Percentiles rank a stretch among this genome's conserved stretches.
Conservation (phyloP, 2,113 vertebrate genomes). For the Sylvicapra grimmia region DNA sequence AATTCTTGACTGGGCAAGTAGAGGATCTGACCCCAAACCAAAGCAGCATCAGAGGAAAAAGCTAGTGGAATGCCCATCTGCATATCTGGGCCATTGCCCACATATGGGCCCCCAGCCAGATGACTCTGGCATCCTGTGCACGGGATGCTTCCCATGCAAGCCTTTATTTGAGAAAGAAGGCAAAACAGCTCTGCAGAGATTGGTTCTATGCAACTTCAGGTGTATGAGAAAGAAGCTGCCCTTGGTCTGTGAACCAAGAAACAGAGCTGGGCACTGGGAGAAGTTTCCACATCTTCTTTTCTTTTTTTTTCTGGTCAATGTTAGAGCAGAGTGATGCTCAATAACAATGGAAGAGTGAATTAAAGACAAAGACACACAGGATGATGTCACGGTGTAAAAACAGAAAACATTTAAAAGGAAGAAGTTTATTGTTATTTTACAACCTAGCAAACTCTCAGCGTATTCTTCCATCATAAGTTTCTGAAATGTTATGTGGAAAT, state of each 20-base stretch:
- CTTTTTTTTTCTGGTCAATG: background rate
- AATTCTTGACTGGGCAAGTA: background rate
- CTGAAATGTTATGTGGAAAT: background rate
- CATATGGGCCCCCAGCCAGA: background rate
- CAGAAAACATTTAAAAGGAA: background rate
- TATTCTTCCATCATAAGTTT: background rate
- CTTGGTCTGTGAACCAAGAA: background rate
- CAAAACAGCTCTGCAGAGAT: background rate
- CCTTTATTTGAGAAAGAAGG: background rate
- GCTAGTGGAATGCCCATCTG: too few relatives aligned
- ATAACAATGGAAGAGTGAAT: background rate
- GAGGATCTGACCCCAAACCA: background rate
- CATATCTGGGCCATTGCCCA: background rate
- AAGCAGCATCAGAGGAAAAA: background rate
- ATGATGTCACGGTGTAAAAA: background rate
- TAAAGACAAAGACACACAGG: background rate
- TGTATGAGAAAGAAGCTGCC: background rate
- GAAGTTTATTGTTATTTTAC: background rate
- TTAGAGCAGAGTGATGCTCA: background rate
- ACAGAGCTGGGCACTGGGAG: background rate
- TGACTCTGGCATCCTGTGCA: background rate
- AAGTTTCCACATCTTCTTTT: background rate
- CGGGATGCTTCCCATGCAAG: background rate
- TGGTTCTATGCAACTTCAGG: background rate
- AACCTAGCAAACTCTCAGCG: background rate